Conservation (phyloP, 2,113 vertebrate species). For the Labeo rohita region DNA sequence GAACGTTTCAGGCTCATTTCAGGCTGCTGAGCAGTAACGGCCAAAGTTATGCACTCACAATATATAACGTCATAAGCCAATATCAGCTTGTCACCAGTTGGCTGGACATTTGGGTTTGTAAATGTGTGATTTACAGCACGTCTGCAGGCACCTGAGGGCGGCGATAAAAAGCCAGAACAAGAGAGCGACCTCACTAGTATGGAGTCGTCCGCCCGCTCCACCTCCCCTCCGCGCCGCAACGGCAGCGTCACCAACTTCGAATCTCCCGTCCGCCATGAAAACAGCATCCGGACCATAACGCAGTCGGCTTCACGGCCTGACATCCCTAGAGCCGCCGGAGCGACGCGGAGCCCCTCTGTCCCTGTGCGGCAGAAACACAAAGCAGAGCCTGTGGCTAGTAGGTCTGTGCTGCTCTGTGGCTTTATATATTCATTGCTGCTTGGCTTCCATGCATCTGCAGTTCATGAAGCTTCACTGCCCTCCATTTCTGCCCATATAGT, state of each 20-base stretch:
- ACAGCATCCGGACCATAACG: conserved; percentile 80
- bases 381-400: conserved; percentile 70
- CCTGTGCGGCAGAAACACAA: conserved; percentile 72
- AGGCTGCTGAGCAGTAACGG: background rate
- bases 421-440: conserved; percentile 41
- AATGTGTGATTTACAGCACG: conserved; percentile 72
- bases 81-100: conserved; percentile 10
- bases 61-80: conserved; percentile 4
- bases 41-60: background rate
- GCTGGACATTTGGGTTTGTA: background rate
- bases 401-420: conserved; percentile 72
- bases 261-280: conserved; percentile 72
- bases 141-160: conserved; percentile 81
- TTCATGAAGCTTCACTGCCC: conserved; percentile 32
- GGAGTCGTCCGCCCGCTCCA: conserved; percentile 73
- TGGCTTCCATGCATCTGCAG: conserved; percentile 38
- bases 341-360: conserved; percentile 66
- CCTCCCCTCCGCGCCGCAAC: conserved; percentile 75
- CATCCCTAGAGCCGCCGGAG: conserved; percentile 60
- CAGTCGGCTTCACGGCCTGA: conserved; percentile 76
- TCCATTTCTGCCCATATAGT: conserved; percentile 54
- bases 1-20: background rate
- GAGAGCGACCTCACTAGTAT: conserved; percentile 80
- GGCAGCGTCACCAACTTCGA: conserved; percentile 78
- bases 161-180: conserved; percentile 75